Percentiles rank a stretch among this genome's conserved stretches.
Conservation (phyloP, 1,140 invertebrate species). For the Macrobrachium nipponense region DNA sequence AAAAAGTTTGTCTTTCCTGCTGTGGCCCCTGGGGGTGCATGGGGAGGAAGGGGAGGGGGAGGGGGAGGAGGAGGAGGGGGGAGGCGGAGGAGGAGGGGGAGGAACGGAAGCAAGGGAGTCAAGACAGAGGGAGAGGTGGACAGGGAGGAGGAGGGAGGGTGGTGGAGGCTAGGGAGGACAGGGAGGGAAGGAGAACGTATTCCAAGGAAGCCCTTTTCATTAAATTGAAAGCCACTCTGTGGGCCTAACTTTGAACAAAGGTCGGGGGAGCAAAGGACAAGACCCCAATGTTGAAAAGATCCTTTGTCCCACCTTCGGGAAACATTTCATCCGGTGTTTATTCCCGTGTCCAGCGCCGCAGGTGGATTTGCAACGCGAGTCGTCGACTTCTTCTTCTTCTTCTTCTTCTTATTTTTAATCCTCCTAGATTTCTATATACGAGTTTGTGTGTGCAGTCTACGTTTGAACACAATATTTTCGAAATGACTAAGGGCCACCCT, state of each 20-base stretch:
- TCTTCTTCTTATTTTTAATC: not conserved
- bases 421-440: not conserved
- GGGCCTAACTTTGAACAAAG: slow-evolving; percentile 60
- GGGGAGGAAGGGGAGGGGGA: not conserved
- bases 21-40: not conserved
- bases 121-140: not conserved
- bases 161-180: too few species aligned
- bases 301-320: slow-evolving; percentile 57
- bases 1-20: slow-evolving; percentile 8
- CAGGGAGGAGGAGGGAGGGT: not conserved
- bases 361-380: slow-evolving; percentile 25
- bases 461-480: slow-evolving; percentile 28
- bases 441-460: slow-evolving; percentile 22
- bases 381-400: not conserved
- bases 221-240: slow-evolving; percentile 62
- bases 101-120: too few species aligned
- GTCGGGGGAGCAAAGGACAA: slow-evolving; percentile 49
- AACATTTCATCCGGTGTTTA: slow-evolving; percentile 58
- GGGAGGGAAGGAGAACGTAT: slow-evolving; percentile 12
- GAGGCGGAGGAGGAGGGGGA: not conserved
- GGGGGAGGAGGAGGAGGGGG: too few species aligned
- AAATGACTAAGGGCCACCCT: not conserved
- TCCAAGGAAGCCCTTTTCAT: slow-evolving; percentile 58
- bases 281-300: slow-evolving; percentile 60
- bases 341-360: slow-evolving; percentile 40